A percentile compares a stretch with the other conserved stretches of the same genome.
These are phyloP conservation scores for Chaenodraco wilsoni DNA, from an alignment of 2,797 vertebrate species.

Conservation along the genomic window DNA sequence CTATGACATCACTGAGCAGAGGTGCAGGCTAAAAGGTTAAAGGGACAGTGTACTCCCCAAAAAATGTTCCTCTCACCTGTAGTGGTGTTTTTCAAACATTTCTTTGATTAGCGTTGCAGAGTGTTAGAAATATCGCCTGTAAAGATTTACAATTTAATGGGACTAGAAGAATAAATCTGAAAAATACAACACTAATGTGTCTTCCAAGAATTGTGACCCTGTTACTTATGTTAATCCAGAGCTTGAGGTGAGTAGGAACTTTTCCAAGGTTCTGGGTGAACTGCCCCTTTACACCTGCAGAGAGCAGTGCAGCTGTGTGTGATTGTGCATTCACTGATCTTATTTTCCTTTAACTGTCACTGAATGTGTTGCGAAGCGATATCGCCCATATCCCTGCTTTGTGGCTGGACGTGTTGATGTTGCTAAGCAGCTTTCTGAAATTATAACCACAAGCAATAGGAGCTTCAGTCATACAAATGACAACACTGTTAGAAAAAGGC, in stretches of 20 bases:
- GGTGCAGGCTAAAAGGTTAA: background rate
- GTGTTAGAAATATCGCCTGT: no score
- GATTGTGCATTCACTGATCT: slow-evolving; percentile 47
- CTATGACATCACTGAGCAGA: slow-evolving; percentile 6
- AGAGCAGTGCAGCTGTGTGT: slow-evolving; percentile 10
- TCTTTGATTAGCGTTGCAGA: no score
- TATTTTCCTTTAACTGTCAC: slow-evolving; percentile 42
- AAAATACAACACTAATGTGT: no score
- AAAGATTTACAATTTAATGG: no score
- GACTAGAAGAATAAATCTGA: no score
- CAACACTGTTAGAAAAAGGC: slow-evolving; percentile 27
- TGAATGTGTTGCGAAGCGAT: slow-evolving; percentile 69
- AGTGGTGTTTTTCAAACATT: no score
- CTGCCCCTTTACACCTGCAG: background rate
- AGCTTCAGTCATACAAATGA: slow-evolving; percentile 29
- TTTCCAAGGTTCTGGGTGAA: no score
- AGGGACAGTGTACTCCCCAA: no score
- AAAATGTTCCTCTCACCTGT: no score
- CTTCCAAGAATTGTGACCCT: no score
- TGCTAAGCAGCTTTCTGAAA: slow-evolving; percentile 59
- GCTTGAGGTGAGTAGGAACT: no score
- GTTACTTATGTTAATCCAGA: no score
- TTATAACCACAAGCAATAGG: slow-evolving; percentile 41
- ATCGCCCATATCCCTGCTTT: slow-evolving; percentile 48
- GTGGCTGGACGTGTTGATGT: slow-evolving; percentile 51